These are phyloP conservation scores for Maniola jurtina DNA, from an alignment of 1,140 invertebrate genomes.

Conservation along the genomic window DNA sequence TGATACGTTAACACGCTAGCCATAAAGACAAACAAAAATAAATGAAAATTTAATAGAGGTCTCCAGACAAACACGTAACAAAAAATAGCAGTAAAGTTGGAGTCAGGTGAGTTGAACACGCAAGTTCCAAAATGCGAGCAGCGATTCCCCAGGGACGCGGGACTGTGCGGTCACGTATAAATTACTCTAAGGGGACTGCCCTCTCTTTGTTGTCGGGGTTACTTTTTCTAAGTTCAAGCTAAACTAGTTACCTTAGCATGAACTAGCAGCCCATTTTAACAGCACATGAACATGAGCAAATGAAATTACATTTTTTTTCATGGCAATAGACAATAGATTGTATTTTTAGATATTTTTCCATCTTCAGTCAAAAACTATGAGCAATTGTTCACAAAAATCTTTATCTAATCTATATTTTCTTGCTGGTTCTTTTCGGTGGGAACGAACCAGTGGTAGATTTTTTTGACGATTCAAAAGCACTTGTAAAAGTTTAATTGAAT, in stretches of 20 bases:
- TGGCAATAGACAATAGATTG: too few species aligned
- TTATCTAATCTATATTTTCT: too few species aligned
- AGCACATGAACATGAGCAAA: too few species aligned
- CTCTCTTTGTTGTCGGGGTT: slow-evolving; percentile 9
- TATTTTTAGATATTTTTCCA: too few species aligned
- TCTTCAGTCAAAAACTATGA: too few species aligned
- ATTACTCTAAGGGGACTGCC: slow-evolving; percentile 10
- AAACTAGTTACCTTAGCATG: neutral
- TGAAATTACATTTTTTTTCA: too few species aligned
- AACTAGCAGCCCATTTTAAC: neutral
- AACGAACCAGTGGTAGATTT: too few species aligned
- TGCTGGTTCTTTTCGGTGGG: too few species aligned
- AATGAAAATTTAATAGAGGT: slow-evolving; percentile 9
- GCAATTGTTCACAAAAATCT: too few species aligned
- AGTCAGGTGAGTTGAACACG: slow-evolving; percentile 10
- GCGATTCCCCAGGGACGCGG: neutral
- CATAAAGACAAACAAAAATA: neutral
- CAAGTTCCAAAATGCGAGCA: slow-evolving; percentile 11
- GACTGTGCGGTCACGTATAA: slow-evolving; percentile 12
- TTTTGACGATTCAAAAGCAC: too few species aligned
- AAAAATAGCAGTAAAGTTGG: slow-evolving; percentile 10
- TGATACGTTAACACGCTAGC: neutral
- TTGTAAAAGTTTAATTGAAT: too few species aligned
- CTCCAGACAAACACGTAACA: slow-evolving; percentile 9
- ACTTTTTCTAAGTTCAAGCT: slow-evolving; percentile 4